Evolutionary conservation across 2,888 invertebrate species (phyloP).

Genomic region (Allygus modestus): DNA sequence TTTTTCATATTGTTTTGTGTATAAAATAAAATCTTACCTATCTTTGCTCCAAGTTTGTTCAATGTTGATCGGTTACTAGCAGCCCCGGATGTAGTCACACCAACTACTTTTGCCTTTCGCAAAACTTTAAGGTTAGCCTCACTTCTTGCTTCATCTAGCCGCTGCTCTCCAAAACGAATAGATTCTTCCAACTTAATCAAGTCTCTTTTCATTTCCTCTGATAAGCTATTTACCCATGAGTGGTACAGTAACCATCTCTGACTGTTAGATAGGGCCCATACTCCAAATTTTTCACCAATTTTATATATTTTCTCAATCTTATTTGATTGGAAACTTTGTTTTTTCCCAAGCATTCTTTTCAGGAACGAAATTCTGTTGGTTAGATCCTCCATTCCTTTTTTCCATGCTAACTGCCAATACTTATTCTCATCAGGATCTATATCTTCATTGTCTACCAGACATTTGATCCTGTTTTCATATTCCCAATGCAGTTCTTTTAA

Average conservation of each 20-base stretch:
- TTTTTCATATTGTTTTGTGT: too few relatives aligned
- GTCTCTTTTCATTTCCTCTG: constrained; percentile 71
- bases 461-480: neutral
- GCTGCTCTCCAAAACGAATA: neutral
- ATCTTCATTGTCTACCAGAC: neutral
- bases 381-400: neutral
- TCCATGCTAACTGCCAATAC: neutral
- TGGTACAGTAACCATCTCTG: constrained; percentile 3
- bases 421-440: neutral
- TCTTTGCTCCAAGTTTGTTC: constrained; percentile 79
- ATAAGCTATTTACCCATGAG: constrained; percentile 20
- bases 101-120: constrained; percentile 79
- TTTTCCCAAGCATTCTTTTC: constrained; percentile 7
- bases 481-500: neutral
- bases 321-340: neutral
- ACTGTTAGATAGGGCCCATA: neutral
- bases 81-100: constrained; percentile 87
- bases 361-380: neutral
- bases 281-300: neutral
- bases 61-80: constrained; percentile 82
- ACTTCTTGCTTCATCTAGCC: constrained; percentile 74
- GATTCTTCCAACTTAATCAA: neutral
- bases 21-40: constrained; percentile 75
- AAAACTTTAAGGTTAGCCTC: constrained; percentile 79
- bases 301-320: neutral